These are phyloP conservation scores for Amphiura filiformis DNA, from an alignment of 35 echinoderm and acorn worm genomes.

Conservation along the genomic window DNA sequence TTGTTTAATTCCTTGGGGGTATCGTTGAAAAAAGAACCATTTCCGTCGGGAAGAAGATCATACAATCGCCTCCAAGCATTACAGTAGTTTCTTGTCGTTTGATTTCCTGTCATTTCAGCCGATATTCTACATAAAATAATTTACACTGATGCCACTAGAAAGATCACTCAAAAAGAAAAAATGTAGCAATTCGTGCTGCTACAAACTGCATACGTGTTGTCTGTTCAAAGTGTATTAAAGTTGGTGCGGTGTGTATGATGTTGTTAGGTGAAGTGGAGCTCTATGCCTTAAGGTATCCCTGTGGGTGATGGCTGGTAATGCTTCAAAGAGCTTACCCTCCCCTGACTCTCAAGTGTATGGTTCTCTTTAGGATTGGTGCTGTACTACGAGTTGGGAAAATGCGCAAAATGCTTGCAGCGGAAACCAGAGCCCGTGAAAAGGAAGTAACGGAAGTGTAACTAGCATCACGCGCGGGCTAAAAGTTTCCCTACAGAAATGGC, in stretches of 20 bases:
- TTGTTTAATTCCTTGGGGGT: background rate
- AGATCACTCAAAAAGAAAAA: background rate
- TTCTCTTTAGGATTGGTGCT: background rate
- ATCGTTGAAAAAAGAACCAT: background rate
- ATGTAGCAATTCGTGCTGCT: background rate
- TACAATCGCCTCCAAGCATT: background rate
- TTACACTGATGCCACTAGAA: background rate
- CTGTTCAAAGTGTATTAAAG: background rate
- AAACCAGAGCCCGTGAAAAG: background rate
- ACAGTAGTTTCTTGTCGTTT: background rate
- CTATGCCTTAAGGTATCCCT: background rate
- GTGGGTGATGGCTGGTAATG: background rate
- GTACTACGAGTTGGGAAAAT: background rate
- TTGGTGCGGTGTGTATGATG: background rate
- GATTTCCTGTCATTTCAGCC: background rate
- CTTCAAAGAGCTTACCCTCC: background rate
- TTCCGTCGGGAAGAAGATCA: background rate
- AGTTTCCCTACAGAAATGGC: background rate
- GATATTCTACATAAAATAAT: conserved; percentile 2
- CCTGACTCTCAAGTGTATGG: background rate
- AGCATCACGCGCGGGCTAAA: background rate
- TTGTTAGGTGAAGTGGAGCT: background rate
- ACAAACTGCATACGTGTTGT: background rate
- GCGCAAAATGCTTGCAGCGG: background rate
- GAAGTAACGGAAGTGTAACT: background rate